Evolutionary conservation across 2,797 vertebrate species (phyloP), one percentile per base, ranked within the genome.

Genomic region (Gymnothorax reevesii): DNA sequence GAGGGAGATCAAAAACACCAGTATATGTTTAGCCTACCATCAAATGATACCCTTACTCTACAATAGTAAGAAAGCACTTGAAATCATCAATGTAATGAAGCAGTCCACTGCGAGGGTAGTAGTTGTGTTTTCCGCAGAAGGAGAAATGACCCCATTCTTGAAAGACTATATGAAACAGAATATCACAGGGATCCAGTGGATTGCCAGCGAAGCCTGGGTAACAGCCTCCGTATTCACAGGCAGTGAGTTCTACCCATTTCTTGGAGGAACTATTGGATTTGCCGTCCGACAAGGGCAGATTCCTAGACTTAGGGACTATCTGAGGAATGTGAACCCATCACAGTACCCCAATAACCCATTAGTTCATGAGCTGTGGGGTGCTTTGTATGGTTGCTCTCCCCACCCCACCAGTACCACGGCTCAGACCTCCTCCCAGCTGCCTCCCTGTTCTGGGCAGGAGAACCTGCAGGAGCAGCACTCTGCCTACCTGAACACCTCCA

Each of bases 171-270:
- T 95, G 93, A 88, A 62, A 7, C 91, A 94, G 86, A 96, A 96
- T 87, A 92, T 96, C 83, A 96, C 94, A 75, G 95, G 94, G n/a
- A 95, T 95, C 85, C 95, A 95, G 73, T 96, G 95, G 95, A 93
- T 96, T 80, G 95, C 95, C 6, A 95, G 96, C 25, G 96, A 96
- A 86, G 95, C 95, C 57, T 96, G 94, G 95, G 90, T 95, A 82
- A 96, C 96, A 71, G 92, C 95, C 6, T 95, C 95, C 25, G 90
- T 96, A 49, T 95, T 96, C 54, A 91, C 94, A 83, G 92, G 92
- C 64, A 94, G 88, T 22, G 90, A 95, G 69, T 95, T 93, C 87
- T 94, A 94, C 87, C 94, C 94, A 2, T 94, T 90, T 86, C 86
- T 96, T 7, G 95, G 94, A 4, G 95, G 95, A 20, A 94, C 94